Evolutionary conservation across 2,888 invertebrate genomes (phyloP), one percentile per base, ranked within the genome.

Genomic region (Penaeus monodon): DNA sequence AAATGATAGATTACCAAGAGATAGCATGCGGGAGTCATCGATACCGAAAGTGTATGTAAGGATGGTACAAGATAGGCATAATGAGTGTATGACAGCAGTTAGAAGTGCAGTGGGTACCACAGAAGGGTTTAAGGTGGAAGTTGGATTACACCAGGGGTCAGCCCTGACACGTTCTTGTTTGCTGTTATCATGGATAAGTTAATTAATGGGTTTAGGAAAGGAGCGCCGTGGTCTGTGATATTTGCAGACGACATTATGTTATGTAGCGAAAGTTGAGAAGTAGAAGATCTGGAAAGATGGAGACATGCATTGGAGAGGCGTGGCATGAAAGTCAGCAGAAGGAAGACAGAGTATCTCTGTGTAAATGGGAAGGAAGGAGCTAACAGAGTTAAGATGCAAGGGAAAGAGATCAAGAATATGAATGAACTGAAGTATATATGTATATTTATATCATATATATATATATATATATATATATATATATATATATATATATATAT

Each of bases 91-190:
- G 68, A 68, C 68, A 68, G 29, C 68, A 68, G 29, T 68, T 14
- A 68, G 68, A 8, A 27, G 68, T 12, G 68, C 24, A 68, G 68
- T 29, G 29, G 68, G 68, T n/a, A 68, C 68, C 27, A 68, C 68
- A 29, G 68, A 68, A 10, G 17, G 29, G 68, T 68, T 68, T 29
- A 68, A 68, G 68, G 68, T 68, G 68, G 68, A 68, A 14, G 20
- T 68, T n/a, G 68, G 68, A 68, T 68, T 68, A 68, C 68, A 68
- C 17, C 68, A 68, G 68, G 27, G 27, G 27, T 68, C 68, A 12
- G 68, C 68, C 68, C 29, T 17, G 68, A 68, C 29, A 1, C 68
- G n/a, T 68, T 68, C 24, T 68, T 68, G 68, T 68, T 68, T 29
- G 68, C 14, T n/a, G 29, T n/a, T n/a, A 29, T n/a, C 27, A 17